phyloP scores from a whole-genome alignment of 2,113 vertebrate species.

The Corydoras maculifer region DNA sequence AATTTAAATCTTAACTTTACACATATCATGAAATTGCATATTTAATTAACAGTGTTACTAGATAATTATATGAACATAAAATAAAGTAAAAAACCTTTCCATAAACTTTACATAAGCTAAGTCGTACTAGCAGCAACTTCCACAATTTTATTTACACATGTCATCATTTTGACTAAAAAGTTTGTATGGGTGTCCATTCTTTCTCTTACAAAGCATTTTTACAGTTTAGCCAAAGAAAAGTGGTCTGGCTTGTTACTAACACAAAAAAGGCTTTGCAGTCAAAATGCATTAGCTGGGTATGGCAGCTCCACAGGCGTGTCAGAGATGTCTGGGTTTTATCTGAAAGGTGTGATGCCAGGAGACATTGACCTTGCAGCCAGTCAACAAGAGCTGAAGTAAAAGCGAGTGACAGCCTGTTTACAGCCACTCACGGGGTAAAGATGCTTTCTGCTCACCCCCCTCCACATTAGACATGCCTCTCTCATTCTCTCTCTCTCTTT shows the following conservation, averaged over 20 bases:
- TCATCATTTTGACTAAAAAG: slow-evolving; percentile 14
- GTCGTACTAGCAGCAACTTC: not conserved
- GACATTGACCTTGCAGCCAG: slow-evolving; percentile 39
- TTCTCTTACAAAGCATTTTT: slow-evolving; percentile 5
- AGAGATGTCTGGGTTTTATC: slow-evolving; percentile 23
- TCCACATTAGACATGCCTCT: not conserved
- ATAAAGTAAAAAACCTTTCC: too few relatives aligned
- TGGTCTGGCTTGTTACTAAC: slow-evolving; percentile 10
- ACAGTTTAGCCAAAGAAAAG: slow-evolving; percentile 23
- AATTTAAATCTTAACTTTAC: too few relatives aligned
- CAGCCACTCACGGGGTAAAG: slow-evolving; percentile 24
- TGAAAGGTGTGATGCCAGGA: slow-evolving; percentile 34
- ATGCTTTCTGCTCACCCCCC: slow-evolving; percentile 25
- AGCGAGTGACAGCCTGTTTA: slow-evolving; percentile 43
- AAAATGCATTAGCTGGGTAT: slow-evolving; percentile 22
- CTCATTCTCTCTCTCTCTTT: not conserved
- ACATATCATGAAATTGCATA: too few relatives aligned
- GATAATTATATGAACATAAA: too few relatives aligned
- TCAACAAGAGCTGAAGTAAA: slow-evolving; percentile 36
- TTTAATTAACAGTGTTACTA: too few relatives aligned
- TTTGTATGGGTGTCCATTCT: not conserved
- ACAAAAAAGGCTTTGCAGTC: slow-evolving; percentile 21
- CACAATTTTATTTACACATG: slow-evolving; percentile 26
- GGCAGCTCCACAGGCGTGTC: slow-evolving; percentile 10
- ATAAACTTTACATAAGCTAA: too few relatives aligned